Evolutionary conservation across 2,113 vertebrate genomes (phyloP).

Genomic region (Azemiops feae): DNA sequence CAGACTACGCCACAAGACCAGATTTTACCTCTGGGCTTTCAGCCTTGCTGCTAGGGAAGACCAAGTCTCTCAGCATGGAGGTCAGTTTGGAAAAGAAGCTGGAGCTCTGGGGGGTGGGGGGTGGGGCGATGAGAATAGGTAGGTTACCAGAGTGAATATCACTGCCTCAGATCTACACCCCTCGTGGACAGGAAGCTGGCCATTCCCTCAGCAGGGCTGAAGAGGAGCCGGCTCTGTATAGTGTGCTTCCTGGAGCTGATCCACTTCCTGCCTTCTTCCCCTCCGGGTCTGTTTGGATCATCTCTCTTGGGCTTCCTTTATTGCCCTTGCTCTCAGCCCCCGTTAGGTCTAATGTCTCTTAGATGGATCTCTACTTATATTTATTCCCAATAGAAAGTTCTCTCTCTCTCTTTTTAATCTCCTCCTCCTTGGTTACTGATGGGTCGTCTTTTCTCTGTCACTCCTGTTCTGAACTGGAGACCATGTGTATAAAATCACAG

Average conservation of each 20-base stretch:
- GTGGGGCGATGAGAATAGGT: conserved; percentile 38
- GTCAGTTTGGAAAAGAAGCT: conserved; percentile 82
- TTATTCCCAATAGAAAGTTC: not conserved
- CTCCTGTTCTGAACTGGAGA: not conserved
- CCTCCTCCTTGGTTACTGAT: not conserved
- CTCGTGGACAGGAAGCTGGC: not conserved
- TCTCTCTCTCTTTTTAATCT: not conserved
- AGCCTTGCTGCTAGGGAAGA: conserved; percentile 69
- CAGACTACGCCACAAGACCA: conserved; percentile 39
- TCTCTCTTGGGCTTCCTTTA: not conserved
- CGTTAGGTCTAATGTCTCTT: too few species aligned
- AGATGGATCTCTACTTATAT: not conserved
- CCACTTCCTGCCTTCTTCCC: not conserved
- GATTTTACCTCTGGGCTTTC: conserved; percentile 76
- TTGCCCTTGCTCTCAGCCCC: not conserved
- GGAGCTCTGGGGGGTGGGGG: conserved; percentile 71
- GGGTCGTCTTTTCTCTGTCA: not conserved
- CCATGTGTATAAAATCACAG: not conserved
- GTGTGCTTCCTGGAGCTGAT: not conserved
- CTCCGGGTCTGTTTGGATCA: not conserved
- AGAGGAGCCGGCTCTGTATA: too few species aligned
- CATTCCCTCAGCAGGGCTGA: not conserved
- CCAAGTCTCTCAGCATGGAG: conserved; percentile 77
- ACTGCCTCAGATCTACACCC: not conserved
- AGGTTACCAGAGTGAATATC: not conserved